phyloP scores from a whole-genome alignment of 2,797 vertebrate genomes.

The Nannoperca australis region DNA sequence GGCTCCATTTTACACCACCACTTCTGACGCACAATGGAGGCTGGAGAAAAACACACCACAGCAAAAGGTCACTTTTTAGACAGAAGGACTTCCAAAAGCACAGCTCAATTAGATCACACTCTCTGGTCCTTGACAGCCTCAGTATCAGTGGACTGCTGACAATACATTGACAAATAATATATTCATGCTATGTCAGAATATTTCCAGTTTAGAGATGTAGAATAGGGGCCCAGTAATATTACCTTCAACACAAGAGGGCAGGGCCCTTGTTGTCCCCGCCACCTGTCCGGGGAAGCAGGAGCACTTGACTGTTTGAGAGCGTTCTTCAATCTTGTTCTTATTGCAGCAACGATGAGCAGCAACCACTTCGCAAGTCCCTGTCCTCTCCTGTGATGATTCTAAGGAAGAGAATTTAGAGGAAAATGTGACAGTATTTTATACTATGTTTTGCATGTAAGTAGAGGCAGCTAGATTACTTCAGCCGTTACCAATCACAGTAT shows the following conservation, averaged over 20 bases:
- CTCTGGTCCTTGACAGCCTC: conserved; percentile 36
- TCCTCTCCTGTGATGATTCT: conserved; percentile 91
- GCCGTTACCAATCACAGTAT: background rate
- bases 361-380: conserved; percentile 95
- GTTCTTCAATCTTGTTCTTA: conserved; percentile 95
- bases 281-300: conserved; percentile 97
- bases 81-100: conserved; percentile 43
- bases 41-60: conserved; percentile 64
- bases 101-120: conserved; percentile 49
- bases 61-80: conserved; percentile 66
- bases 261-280: conserved; percentile 92
- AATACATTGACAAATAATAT: conserved; percentile 32
- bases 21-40: conserved; percentile 84
- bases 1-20: conserved; percentile 88
- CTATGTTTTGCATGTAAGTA: conserved; percentile 24
- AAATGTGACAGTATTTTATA: conserved; percentile 1
- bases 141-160: conserved; percentile 23
- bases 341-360: conserved; percentile 96
- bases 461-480: background rate
- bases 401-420: conserved; percentile 38
- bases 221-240: conserved; percentile 48
- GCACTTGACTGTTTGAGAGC: conserved; percentile 96
- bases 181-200: conserved; percentile 48
- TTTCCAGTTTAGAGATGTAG: conserved; percentile 32
- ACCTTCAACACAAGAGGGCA: conserved; percentile 97